phyloP scores from a whole-genome alignment of 2,888 invertebrate species.

The Aphodius granarius region DNA sequence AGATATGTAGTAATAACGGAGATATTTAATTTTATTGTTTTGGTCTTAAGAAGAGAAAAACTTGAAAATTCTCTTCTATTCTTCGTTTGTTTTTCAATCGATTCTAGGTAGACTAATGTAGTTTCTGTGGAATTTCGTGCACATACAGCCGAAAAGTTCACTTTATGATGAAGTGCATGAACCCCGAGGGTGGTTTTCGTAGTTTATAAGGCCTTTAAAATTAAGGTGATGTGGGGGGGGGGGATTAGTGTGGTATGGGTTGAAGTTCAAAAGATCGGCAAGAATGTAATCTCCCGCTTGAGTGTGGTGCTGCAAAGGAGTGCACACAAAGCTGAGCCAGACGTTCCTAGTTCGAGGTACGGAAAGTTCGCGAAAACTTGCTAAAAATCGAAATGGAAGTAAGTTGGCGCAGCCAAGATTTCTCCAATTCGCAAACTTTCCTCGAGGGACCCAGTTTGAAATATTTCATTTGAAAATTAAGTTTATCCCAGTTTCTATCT shows the following conservation, averaged over 20 bases:
- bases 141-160: background rate
- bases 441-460: background rate
- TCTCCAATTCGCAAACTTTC: background rate
- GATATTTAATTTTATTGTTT: no score
- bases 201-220: background rate
- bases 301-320: background rate
- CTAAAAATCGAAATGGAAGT: background rate
- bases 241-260: no score
- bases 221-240: background rate
- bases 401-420: background rate
- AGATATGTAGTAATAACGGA: no score
- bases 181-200: background rate
- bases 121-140: background rate
- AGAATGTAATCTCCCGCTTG: background rate
- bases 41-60: background rate
- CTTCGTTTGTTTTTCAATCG: background rate
- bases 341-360: background rate
- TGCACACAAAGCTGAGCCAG: background rate
- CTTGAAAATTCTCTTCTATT: background rate
- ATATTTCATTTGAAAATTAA: background rate
- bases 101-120: background rate
- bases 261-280: background rate
- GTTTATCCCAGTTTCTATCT: background rate
- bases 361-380: background rate
- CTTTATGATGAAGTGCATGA: background rate